Evolutionary conservation across 1,140 invertebrate species (phyloP), one percentile per base, ranked within the genome.

Genomic region (Bombus polaris): DNA sequence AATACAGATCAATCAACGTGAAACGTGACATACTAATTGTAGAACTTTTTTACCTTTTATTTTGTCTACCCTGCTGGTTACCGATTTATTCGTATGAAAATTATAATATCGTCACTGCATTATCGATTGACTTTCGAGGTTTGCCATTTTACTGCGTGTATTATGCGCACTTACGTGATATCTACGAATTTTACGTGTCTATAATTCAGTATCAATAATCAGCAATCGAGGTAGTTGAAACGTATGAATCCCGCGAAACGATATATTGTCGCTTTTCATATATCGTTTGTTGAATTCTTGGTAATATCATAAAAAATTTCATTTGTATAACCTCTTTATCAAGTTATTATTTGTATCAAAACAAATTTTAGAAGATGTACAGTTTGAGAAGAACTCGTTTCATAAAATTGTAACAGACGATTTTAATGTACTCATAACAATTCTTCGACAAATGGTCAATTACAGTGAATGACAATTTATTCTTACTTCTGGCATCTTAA

Each of bases 41-140:
- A 32, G 57, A 25, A 65, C 18, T 13, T 77, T 77, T 62, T 9
- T 62, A 10, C 39, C 37, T 42, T 42, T 0, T 65, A 18, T 32
- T 13, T 78, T 78, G 76, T 42, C 57, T 65, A 32, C 9, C 28
- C 59, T 65, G 76, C 35, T 39, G 3, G 25, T 65, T 37, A 59
- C 44, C 6, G 32, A 66, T 8, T 44, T 66, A 32, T 44, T 78
- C 39, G 37, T 9, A 59, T 10, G 22, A 76, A 57, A 57, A 15
- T 57, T 68, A 47, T 5, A 42, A 42, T 25, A 18, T 32, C 8
- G 35, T 39, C n/a, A 37, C 72, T 25, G 22, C 53, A 32, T 18
- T 83, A 77, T 83, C 82, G 82, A 78, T 83, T 32, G 65, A 78
- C 39, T 78, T 70, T 78, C 65, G 37, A 76, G 47, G 53, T n/a